phyloP scores from a whole-genome alignment of 2,797 vertebrate genomes.

The Telmatherina bonti region DNA sequence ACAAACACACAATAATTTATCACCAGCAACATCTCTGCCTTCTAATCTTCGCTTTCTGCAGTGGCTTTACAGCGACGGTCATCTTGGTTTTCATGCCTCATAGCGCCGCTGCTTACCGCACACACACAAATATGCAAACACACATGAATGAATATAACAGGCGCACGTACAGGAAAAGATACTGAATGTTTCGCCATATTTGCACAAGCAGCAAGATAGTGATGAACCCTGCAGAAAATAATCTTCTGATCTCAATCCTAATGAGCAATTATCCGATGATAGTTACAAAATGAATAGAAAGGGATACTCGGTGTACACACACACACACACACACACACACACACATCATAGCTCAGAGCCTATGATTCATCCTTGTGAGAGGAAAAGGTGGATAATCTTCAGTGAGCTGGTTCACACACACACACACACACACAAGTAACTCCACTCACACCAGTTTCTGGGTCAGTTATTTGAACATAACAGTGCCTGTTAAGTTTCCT shows the following conservation, averaged over 20 bases:
- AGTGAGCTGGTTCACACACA: constrained; percentile 25
- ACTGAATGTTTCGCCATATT: constrained; percentile 2
- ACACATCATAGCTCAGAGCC: constrained; percentile 30
- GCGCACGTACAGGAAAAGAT: constrained; percentile 21
- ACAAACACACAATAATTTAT: constrained; percentile 60
- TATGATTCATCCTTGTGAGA: constrained; percentile 56
- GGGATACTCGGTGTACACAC: constrained; percentile 29
- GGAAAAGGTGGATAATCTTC: constrained; percentile 58
- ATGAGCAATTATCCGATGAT: constrained; percentile 75
- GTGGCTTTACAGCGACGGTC: constrained; percentile 30
- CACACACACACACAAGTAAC: constrained; percentile 3
- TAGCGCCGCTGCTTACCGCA: constrained; percentile 19
- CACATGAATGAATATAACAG: constrained; percentile 20
- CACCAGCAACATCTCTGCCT: constrained; percentile 59
- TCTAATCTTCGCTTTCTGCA: constrained; percentile 63
- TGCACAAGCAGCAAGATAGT: constrained; percentile 22
- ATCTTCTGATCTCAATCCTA: constrained; percentile 75
- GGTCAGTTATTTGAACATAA: constrained; percentile 50
- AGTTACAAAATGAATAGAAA: constrained; percentile 52
- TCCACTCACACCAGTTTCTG: constrained; percentile 24
- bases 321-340: constrained; percentile 10
- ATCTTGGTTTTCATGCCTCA: constrained; percentile 54
- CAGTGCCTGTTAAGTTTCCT: constrained; percentile 27
- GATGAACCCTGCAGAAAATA: constrained; percentile 63
- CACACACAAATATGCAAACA: constrained; percentile 2